Conservation (phyloP, 2,797 vertebrate species). For the Antennarius maculatus region DNA sequence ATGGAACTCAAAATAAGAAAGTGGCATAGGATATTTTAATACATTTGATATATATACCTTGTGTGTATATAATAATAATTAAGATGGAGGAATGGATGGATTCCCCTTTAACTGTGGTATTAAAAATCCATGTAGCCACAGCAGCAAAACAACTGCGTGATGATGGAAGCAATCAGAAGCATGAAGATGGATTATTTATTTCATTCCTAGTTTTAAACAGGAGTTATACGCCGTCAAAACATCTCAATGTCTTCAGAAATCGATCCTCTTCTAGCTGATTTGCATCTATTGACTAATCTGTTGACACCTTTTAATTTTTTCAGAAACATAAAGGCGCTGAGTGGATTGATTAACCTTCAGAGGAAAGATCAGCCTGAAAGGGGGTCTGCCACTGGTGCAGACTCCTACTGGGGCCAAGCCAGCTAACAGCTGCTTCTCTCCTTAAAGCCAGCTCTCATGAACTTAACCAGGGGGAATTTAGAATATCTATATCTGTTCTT, state of each 20-base stretch:
- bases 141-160: not conserved
- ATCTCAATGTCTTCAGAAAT: constrained; percentile 1
- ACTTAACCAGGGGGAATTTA: constrained; percentile 37
- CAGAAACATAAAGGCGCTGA: constrained; percentile 58
- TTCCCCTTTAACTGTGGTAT: too few relatives aligned
- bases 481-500: constrained; percentile 14
- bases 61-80: not conserved
- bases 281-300: constrained; percentile 41
- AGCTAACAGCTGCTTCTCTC: constrained; percentile 67
- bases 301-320: constrained; percentile 45
- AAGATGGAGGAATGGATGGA: too few relatives aligned
- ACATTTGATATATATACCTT: too few relatives aligned
- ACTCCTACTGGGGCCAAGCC: constrained; percentile 73
- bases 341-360: constrained; percentile 84
- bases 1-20: constrained; percentile 13
- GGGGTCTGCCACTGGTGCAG: constrained; percentile 72
- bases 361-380: constrained; percentile 80
- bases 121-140: too few relatives aligned
- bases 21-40: not conserved
- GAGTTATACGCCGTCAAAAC: constrained; percentile 30
- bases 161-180: constrained; percentile 9
- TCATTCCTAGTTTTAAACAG: constrained; percentile 24
- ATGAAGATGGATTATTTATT: constrained; percentile 1
- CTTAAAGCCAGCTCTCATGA: constrained; percentile 40
- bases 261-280: constrained; percentile 20